Evolutionary conservation across 2,797 vertebrate species (phyloP), one percentile per base, ranked within the genome.

Genomic region (Calcarius lapponicus): DNA sequence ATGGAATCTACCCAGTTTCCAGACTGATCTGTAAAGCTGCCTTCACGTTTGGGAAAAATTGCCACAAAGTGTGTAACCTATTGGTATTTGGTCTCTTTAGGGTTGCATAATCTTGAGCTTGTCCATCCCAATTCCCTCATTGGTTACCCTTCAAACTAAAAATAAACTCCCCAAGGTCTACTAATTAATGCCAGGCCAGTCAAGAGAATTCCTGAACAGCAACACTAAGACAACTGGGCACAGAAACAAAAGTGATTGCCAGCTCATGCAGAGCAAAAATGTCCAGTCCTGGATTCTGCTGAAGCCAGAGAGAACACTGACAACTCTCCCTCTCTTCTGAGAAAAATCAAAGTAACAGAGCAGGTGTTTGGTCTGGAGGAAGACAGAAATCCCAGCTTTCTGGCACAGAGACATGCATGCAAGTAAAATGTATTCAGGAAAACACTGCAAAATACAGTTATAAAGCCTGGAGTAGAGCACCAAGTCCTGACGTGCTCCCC

Each of bases 251-350:
- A 92, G 54, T 13, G 42, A 76, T 26, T 90, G 83, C 74, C 80
- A 88, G 17, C 85, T 69, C 31, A 25, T 2, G 54, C 17, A 76
- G 62, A 85, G 73, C 75, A 66, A 80, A 92, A 72, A 45, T 20
- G 54, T 53, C 83, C 76, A 71, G 65, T 66, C 80, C 40, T 53
- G 69, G 69, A 90, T 85, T 61, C 82, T 75, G 50, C 72, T 79
- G 79, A 85, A 96, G 70, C 74, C 93, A 95, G 74, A 80, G 67
- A 86, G 54, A 95, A 70, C 12, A 79, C 71, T 69, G 93, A 96
- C 86, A 94, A 85, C 50, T 79, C 50, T 53, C 26, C 29, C 29
- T 69, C 78, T 88, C 90, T 80, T 92, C 64, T 12, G 22, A 72
- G 67, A 81, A 72, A 91, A 94, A 96, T 95, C 91, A 88, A 94